Evolutionary conservation across 2,797 vertebrate genomes (phyloP), one percentile per base, ranked within the genome.

Genomic region (Spatula clypeata): DNA sequence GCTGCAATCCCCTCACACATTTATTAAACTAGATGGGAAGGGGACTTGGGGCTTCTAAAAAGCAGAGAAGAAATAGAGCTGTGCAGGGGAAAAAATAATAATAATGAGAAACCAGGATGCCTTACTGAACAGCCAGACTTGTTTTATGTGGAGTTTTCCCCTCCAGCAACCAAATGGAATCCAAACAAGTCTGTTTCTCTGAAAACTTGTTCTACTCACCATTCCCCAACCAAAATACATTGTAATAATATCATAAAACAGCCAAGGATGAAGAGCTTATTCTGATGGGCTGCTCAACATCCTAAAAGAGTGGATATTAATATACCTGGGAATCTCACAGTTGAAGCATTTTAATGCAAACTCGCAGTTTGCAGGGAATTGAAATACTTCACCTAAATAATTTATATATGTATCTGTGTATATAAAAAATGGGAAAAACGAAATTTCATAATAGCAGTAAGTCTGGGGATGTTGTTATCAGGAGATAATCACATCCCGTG

Each of bases 401-500:
- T 98, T 98, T 97, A 98, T 98, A 94, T 96, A 97, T 93, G 87
- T 97, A 85, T 97, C 90, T 91, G 76, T 96, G 91, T 97, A 94
- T 97, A 97, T 97, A 96, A 97, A 97, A 98, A 98, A 92, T 60
- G 79, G 81, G 79, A 62, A 47, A 94, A 97, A 96, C 8, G 94
- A 97, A 97, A 98, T 98, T 98, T 98, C 92, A 97, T 98, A 98
- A 98, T 97, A 97, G 97, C 96, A 95, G 58, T 97, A 97, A 97
- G 97, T 97, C 97, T 97, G 96, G 87, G 91, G 88, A 97, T 97
- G 97, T 95, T 98, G 97, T 98, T 98, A 97, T 97, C 97, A 97
- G 96, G 97, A 98, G 98, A 98, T 98, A 98, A 98, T 98, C 98
- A 98, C 98, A 97, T 98, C 98, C 98, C 97, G 61, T 98, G 98